Conservation (phyloP, 2,888 invertebrate species). For the Arrhopalites spinosus region DNA sequence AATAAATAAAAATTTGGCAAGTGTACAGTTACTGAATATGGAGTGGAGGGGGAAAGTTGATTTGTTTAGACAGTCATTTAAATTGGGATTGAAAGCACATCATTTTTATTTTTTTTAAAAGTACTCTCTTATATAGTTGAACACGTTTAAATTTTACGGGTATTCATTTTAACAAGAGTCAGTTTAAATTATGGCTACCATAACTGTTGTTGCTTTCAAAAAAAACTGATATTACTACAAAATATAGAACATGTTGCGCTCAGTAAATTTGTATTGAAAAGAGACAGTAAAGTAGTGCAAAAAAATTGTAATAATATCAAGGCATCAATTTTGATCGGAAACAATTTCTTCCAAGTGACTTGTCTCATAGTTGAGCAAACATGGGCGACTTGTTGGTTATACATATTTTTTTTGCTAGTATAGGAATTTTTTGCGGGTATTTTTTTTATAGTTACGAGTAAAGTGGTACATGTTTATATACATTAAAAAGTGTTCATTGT, state of each 20-base stretch:
- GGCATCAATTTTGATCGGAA: neutral
- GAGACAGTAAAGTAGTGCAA: neutral
- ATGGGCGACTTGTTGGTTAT: neutral
- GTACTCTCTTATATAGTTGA: too few relatives aligned
- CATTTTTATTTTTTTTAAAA: too few relatives aligned
- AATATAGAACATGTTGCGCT: neutral
- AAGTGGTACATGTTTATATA: neutral
- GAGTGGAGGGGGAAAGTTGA: too few relatives aligned
- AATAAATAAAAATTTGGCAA: too few relatives aligned
- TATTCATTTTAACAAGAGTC: too few relatives aligned
- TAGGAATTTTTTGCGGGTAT: slow-evolving; percentile 1
- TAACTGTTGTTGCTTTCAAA: neutral
- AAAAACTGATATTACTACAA: too few relatives aligned
- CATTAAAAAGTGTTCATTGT: neutral
- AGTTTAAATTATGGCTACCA: too few relatives aligned
- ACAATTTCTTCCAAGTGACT: slow-evolving; percentile 27
- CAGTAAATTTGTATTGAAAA: too few relatives aligned
- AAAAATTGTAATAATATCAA: neutral
- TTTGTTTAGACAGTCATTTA: too few relatives aligned
- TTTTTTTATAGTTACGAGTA: neutral
- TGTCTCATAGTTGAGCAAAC: slow-evolving; percentile 30
- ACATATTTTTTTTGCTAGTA: neutral
- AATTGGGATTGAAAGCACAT: too few relatives aligned
- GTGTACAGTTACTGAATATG: too few relatives aligned
- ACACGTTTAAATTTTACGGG: too few relatives aligned